These are phyloP conservation scores for Megalops cyprinoides DNA, from an alignment of 2,797 vertebrate genomes.

Conservation along the genomic window DNA sequence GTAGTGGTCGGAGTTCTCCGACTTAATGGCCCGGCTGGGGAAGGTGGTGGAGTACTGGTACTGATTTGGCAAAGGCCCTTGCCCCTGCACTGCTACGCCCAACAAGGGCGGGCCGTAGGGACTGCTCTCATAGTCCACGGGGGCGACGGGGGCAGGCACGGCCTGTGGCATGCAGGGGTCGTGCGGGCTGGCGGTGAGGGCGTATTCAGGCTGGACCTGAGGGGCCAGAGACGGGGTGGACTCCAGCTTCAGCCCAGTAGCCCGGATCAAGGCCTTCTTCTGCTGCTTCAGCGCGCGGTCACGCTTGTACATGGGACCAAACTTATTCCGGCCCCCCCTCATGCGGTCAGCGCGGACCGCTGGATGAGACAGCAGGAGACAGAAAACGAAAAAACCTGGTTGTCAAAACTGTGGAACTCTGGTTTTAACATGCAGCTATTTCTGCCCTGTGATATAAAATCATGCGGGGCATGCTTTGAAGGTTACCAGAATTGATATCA, in stretches of 20 bases:
- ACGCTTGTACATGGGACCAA: conserved; percentile 92
- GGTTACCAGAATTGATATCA: too few relatives aligned
- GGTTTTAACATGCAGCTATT: too few relatives aligned
- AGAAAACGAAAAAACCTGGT: neutral
- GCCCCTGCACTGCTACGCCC: conserved; percentile 64
- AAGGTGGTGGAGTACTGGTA: conserved; percentile 78
- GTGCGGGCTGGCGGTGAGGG: conserved; percentile 70
- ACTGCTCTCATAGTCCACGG: conserved; percentile 70
- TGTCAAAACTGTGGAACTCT: too few relatives aligned
- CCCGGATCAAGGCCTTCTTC: conserved; percentile 86
- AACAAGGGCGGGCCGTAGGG: conserved; percentile 69
- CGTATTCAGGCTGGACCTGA: conserved; percentile 72
- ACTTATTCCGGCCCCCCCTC: conserved; percentile 92
- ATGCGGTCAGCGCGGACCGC: conserved; percentile 91
- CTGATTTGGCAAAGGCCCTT: conserved; percentile 58
- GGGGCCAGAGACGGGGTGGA: conserved; percentile 68
- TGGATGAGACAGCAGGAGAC: conserved; percentile 49
- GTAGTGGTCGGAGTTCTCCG: conserved; percentile 82
- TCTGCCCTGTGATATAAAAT: too few relatives aligned
- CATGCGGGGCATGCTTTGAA: too few relatives aligned
- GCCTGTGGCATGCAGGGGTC: conserved; percentile 63
- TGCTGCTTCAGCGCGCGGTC: conserved; percentile 93
- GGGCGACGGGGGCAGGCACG: conserved; percentile 60
- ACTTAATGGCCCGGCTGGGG: conserved; percentile 80
- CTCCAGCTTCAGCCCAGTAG: conserved; percentile 79